phyloP scores from a whole-genome alignment of 2,888 invertebrate genomes.

The Ypsolopha scabrella region DNA sequence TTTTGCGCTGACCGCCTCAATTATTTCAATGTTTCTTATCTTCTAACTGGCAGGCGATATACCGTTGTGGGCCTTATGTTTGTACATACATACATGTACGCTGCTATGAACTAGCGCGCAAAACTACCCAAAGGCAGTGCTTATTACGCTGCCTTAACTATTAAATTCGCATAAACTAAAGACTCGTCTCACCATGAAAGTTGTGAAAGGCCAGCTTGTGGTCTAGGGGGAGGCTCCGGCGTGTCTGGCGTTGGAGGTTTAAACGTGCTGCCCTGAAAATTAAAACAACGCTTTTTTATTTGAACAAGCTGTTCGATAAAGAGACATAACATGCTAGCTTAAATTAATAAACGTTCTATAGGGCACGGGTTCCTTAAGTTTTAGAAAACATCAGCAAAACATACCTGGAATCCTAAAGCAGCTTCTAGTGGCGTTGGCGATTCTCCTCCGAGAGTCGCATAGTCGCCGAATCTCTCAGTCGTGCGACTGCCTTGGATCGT shows the following conservation, averaged over 20 bases:
- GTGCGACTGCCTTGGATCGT: constrained; percentile 79
- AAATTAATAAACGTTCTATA: too few species aligned
- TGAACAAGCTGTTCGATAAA: too few species aligned
- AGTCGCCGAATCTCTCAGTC: constrained; percentile 69
- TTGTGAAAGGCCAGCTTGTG: constrained; percentile 38
- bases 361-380: too few species aligned
- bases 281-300: not conserved
- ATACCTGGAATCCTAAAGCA: constrained; percentile 59
- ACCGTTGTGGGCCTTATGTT: too few species aligned
- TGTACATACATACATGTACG: too few species aligned
- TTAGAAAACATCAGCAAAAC: too few species aligned
- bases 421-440: constrained; percentile 54
- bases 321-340: too few species aligned
- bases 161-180: not conserved
- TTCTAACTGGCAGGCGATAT: too few species aligned
- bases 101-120: not conserved
- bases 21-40: too few species aligned
- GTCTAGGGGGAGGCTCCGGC: constrained; percentile 58
- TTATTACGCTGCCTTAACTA: constrained; percentile 8
- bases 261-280: constrained; percentile 75
- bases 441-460: constrained; percentile 72
- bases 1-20: too few species aligned
- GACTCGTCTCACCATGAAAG: constrained; percentile 29
- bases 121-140: not conserved
- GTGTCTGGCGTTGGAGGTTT: constrained; percentile 74